Evolutionary conservation across 30 jellyfish, hydroid and myxozoan species (phyloP).

Genomic region (Hydractinia echinata): DNA sequence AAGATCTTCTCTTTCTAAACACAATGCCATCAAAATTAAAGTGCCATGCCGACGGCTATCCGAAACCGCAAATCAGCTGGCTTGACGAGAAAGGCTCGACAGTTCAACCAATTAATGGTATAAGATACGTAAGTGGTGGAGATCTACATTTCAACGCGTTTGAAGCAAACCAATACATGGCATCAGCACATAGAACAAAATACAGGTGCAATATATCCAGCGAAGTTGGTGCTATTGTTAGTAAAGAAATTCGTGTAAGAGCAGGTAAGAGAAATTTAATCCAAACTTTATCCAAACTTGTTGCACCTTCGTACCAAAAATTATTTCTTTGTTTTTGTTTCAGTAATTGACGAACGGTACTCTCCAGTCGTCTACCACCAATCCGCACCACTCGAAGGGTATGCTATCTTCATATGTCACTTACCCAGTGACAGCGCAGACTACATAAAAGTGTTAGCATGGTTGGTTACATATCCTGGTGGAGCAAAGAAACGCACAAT

Average conservation of each 20-base stretch:
- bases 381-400: constrained; percentile 47
- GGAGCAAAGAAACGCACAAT: constrained; percentile 31
- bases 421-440: constrained; percentile 35
- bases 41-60: constrained; percentile 77
- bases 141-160: constrained; percentile 62
- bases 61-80: constrained; percentile 74
- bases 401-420: constrained; percentile 69
- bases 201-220: constrained; percentile 71
- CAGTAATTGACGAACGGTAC: constrained; percentile 63
- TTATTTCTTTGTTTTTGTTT: neutral
- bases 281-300: neutral
- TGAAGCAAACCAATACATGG: constrained; percentile 17
- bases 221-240: constrained; percentile 56
- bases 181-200: constrained; percentile 42
- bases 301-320: neutral
- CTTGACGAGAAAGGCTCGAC: constrained; percentile 43
- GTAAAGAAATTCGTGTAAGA: constrained; percentile 41
- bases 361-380: constrained; percentile 86
- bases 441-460: constrained; percentile 51
- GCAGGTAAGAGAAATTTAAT: constrained; percentile 56
- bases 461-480: constrained; percentile 57
- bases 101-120: constrained; percentile 46
- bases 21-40: constrained; percentile 49
- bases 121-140: constrained; percentile 49
- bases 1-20: constrained; percentile 51